A percentile compares a stretch with the other conserved stretches of the same genome.
Evolutionary conservation across 2,113 vertebrate genomes (phyloP).

Genomic region (Sitta europaea): DNA sequence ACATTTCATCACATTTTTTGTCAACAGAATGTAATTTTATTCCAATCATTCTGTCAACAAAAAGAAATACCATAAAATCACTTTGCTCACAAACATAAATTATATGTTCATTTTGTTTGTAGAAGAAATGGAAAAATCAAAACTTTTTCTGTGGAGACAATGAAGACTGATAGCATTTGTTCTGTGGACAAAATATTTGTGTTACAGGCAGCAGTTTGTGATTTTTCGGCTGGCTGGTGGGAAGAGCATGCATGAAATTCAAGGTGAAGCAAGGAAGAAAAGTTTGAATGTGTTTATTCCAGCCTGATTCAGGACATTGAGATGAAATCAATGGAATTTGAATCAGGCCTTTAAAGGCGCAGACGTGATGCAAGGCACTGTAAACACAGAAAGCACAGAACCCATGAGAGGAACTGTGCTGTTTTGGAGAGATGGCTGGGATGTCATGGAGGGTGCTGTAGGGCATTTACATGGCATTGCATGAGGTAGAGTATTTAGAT

Average conservation of each 20-base stretch:
- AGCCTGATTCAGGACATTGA: not conserved
- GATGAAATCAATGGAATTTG: not conserved
- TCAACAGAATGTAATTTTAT: constrained; percentile 62
- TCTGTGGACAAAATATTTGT: constrained; percentile 1
- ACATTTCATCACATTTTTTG: constrained; percentile 54
- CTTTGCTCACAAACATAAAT: constrained; percentile 48
- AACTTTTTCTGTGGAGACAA: constrained; percentile 16
- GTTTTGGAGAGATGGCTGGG: not conserved
- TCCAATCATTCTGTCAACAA: constrained; percentile 63
- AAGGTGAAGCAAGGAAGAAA: not conserved
- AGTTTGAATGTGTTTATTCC: not conserved
- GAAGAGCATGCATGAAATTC: not conserved
- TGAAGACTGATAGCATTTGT: not conserved
- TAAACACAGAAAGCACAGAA: not conserved
- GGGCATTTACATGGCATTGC: not conserved
- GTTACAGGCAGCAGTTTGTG: not conserved
- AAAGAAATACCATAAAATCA: constrained; percentile 48
- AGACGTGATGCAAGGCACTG: not conserved
- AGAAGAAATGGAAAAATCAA: constrained; percentile 39
- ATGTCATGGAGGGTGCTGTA: not conserved
- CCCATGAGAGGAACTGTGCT: not conserved
- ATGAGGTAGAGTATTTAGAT: not conserved
- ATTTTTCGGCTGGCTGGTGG: not conserved
- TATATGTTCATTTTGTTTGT: constrained; percentile 20
- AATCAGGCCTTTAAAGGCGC: not conserved